Evolutionary conservation across 2,113 vertebrate genomes (phyloP).

Genomic region (Vulpes lagopus): DNA sequence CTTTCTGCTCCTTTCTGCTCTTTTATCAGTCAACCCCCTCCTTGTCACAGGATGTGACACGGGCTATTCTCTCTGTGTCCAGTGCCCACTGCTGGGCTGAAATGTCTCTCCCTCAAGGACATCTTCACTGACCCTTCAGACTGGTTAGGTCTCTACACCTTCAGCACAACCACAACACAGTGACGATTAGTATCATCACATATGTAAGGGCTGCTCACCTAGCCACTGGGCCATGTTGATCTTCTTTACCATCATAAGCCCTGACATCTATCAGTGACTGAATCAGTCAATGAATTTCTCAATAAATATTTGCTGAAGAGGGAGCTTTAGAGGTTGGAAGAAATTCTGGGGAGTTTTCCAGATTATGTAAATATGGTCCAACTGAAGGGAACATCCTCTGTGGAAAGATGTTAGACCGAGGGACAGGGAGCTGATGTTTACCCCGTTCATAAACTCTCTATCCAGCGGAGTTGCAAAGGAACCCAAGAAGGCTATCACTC

Average conservation of each 20-base stretch:
- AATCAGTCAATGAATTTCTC: not conserved
- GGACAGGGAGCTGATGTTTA: no score
- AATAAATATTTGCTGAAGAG: not conserved
- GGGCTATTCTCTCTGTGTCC: not conserved
- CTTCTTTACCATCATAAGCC: not conserved
- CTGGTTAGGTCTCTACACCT: not conserved
- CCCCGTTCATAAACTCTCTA: not conserved
- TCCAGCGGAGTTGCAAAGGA: not conserved
- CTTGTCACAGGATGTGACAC: not conserved
- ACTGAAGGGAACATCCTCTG: not conserved
- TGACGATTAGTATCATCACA: rapidly evolving
- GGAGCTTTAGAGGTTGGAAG: not conserved
- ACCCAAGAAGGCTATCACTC: not conserved
- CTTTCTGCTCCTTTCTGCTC: not conserved
- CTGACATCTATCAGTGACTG: not conserved
- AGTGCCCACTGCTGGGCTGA: not conserved
- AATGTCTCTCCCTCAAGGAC: not conserved
- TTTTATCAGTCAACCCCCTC: not conserved
- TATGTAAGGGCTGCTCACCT: not conserved
- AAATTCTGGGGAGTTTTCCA: not conserved
- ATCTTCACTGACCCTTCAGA: not conserved
- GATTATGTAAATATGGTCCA: not conserved
- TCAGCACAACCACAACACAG: not conserved
- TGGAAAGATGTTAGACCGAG: not conserved
- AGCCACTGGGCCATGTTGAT: not conserved